Base-by-base conservation (phyloP, 1,140 invertebrate genomes). In the Aporrectodea caliginosa region DNA sequence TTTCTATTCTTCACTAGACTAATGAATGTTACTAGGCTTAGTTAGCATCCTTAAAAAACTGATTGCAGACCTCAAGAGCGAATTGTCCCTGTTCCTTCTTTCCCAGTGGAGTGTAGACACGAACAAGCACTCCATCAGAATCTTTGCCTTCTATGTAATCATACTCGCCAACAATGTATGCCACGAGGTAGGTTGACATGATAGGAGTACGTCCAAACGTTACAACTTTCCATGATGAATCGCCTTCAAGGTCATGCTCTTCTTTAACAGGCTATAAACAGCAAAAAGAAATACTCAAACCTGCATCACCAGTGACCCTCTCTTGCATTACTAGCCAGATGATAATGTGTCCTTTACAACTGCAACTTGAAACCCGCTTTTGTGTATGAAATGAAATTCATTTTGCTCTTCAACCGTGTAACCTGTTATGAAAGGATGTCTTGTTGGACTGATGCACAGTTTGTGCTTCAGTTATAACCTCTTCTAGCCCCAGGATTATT, bases 101-200 rank as follows among this genome's bases (percentile, higher is more conserved):
- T 0, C 94, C 94, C 2, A 93, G 91, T 1, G 95, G 95, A 2
- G 96, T 97, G 84, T 97, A 98, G 0, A 98, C 95, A 81, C 96
- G 89, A 0, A 98, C 93, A 30, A 93, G 82, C 6, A 96, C 92
- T 16, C 94, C 95, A 89, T 96, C 86, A 33, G 81, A 77, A 78
- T 88, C 87, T 73, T 78, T 85, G 6, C 34, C 87, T 87, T 98
- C 96, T 1, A 98, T 91, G 88, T 92, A 96, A 87, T 98, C 96
- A 88, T 94, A 98, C 88, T 98, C 95, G 32, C 96, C 96, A 6
- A 98, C 92, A 0, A 97, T 93, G 72, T 94, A 92, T 0, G 97
- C 97, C 69, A 99, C 92, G 75, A 98, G 89, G 86, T 98, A 98
- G 0, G 97, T 98, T 0, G 95, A 97, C 97, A 99, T 99, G 79